Evolutionary conservation across 2,797 vertebrate species (phyloP).

Genomic region (Muraenolepis orangiensis): DNA sequence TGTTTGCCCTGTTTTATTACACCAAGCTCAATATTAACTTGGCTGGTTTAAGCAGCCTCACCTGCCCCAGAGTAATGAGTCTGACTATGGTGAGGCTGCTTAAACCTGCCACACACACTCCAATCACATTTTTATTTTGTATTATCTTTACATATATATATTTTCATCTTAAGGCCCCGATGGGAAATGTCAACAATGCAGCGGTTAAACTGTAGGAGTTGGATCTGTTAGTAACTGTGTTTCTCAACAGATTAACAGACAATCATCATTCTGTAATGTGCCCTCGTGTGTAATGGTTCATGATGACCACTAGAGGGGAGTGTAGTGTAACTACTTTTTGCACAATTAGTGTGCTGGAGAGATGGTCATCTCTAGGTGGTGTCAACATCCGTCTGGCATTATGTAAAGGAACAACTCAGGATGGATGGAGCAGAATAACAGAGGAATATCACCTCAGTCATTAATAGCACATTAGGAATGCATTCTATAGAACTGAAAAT

Average conservation of each 20-base stretch:
- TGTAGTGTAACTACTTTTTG: neutral
- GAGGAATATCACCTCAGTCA: neutral
- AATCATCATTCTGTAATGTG: neutral
- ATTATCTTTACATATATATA: no score
- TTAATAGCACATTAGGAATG: neutral
- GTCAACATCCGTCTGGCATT: no score
- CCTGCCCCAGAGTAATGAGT: no score
- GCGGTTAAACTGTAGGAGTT: neutral
- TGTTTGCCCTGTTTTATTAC: no score
- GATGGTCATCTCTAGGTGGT: no score
- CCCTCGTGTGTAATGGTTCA: no score
- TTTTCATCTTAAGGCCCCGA: neutral
- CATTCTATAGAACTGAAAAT: neutral
- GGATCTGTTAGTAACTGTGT: no score
- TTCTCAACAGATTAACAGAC: neutral
- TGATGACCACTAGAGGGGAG: neutral
- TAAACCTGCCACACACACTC: no score
- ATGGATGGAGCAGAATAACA: neutral
- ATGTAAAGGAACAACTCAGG: neutral
- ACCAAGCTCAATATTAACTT: no score
- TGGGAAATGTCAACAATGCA: neutral
- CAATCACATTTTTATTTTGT: neutral
- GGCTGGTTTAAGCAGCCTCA: no score
- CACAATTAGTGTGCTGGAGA: neutral
- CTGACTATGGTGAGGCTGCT: no score